Evolutionary conservation across 2,113 vertebrate genomes (phyloP).

Genomic region (Ceyx cyanopectus): DNA sequence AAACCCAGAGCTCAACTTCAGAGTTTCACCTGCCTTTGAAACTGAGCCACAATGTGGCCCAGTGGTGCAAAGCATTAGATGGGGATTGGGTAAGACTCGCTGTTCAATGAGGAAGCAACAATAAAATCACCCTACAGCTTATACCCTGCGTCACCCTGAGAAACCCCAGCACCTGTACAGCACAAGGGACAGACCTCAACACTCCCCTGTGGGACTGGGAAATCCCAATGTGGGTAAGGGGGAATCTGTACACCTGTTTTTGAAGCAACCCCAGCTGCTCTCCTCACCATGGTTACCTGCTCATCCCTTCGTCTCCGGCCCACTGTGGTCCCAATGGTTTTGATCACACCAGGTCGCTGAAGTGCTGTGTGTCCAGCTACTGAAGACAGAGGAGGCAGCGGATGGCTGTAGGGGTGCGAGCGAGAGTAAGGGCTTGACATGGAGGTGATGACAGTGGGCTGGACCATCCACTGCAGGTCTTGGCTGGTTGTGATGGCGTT

Average conservation of each 20-base stretch:
- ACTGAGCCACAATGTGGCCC: not conserved
- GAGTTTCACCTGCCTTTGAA: slow-evolving; percentile 58
- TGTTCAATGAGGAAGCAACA: not conserved
- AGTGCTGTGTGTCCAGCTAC: slow-evolving; percentile 89
- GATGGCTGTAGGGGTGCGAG: slow-evolving; percentile 91
- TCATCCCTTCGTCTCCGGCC: slow-evolving; percentile 93
- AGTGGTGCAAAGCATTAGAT: fast-evolving
- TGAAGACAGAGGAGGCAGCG: slow-evolving; percentile 86
- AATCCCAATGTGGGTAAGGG: fast-evolving
- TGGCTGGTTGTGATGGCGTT: slow-evolving; percentile 99
- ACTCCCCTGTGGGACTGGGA: not conserved
- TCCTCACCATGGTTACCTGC: slow-evolving; percentile 80
- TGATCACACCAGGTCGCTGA: slow-evolving; percentile 93
- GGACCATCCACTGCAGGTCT: slow-evolving; percentile 99
- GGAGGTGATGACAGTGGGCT: slow-evolving; percentile 98
- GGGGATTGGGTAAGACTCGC: not conserved
- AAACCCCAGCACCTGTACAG: not conserved
- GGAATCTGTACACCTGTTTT: not conserved
- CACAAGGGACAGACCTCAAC: fast-evolving
- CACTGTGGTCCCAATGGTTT: slow-evolving; percentile 92
- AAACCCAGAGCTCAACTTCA: slow-evolving; percentile 16
- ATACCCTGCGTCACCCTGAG: not conserved
- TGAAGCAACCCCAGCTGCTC: not conserved
- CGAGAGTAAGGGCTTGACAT: slow-evolving; percentile 97
- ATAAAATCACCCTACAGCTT: not conserved